Base-by-base conservation (phyloP, 2,113 vertebrate genomes). In the Paramormyrops kingsleyae region DNA sequence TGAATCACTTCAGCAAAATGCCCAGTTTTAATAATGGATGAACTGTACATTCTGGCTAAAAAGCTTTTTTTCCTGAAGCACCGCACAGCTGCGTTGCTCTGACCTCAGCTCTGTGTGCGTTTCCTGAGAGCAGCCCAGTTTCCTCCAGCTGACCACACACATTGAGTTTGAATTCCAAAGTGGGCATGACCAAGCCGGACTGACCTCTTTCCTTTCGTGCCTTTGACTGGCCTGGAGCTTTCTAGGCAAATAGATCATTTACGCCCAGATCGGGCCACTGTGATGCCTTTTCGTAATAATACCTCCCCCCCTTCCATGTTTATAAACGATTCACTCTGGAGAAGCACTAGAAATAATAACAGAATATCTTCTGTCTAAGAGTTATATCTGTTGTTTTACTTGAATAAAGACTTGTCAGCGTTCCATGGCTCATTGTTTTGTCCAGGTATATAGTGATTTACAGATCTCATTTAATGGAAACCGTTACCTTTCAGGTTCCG, bases 401-500 rank as follows among this genome's bases (percentile, higher is more conserved):
- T 83, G 4, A 39, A 39, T 83, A 39, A 44, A 83, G n/a, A 31
- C 10, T 31, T 70, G n/a, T 13, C 24, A 9, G 59, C 2, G 2
- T 66, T 66, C 8, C n/a, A 66, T 70, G 62, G n/a, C 62, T 70
- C 31, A 31, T 70, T 70, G 35, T 35, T 1, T 19, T 80, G 35
- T 80, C 35, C 13, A 0, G 5, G 17, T 80, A 19, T 42, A 70
- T 31, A 4, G 62, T 31, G n/a, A 31, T 31, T 31, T 70, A 70
- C n/a, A 31, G 62, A 13, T 39, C 35, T 42, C 39, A 84, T 84
- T 84, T 27, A 87, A 24, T 53, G 19, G 13, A 53, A 59, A 5
- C 6, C 53, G 24, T 21, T 56, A 12, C 35, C 47, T 89, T 92
- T 62, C 91, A 97, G 96, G 93, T 96, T 96, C 92, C 94, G 96